Percentiles rank a stretch among this genome's conserved stretches.
Evolutionary conservation across 2,888 invertebrate species (phyloP).

Genomic region (Calameuta pallipes): DNA sequence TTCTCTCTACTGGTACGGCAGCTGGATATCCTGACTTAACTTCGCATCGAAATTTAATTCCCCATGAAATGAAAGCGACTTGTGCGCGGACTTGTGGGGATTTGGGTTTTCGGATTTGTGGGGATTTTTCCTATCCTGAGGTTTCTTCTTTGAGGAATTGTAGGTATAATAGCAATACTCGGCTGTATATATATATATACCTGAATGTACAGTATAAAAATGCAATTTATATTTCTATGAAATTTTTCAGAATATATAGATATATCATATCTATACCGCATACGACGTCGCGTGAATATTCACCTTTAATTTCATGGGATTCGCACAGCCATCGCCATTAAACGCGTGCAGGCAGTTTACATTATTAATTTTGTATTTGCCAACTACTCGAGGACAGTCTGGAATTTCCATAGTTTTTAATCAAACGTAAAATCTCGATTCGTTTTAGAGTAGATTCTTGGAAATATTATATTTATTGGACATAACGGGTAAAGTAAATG

Average conservation of each 20-base stretch:
- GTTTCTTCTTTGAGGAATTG: not conserved
- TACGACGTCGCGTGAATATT: no score
- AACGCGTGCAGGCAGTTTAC: not conserved
- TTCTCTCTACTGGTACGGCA: constrained; percentile 47
- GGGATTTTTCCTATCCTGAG: constrained; percentile 36
- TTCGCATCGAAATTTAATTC: constrained; percentile 61
- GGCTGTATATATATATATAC: not conserved
- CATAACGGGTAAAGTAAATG: not conserved
- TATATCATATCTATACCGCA: no score
- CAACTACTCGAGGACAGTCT: not conserved
- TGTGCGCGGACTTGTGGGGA: constrained; percentile 53
- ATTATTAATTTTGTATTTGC: not conserved
- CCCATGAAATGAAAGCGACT: constrained; percentile 63
- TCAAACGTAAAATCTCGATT: not conserved
- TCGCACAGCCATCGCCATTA: no score
- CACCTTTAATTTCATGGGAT: no score
- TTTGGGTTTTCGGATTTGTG: constrained; percentile 55
- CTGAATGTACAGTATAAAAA: not conserved
- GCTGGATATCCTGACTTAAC: constrained; percentile 54
- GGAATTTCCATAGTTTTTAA: not conserved
- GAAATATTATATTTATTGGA: not conserved
- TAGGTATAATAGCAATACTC: not conserved
- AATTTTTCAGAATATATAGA: no score
- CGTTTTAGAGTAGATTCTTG: not conserved
- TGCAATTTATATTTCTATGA: no score